phyloP scores from a whole-genome alignment of 2,113 vertebrate species.

The Aphyosemion australe region DNA sequence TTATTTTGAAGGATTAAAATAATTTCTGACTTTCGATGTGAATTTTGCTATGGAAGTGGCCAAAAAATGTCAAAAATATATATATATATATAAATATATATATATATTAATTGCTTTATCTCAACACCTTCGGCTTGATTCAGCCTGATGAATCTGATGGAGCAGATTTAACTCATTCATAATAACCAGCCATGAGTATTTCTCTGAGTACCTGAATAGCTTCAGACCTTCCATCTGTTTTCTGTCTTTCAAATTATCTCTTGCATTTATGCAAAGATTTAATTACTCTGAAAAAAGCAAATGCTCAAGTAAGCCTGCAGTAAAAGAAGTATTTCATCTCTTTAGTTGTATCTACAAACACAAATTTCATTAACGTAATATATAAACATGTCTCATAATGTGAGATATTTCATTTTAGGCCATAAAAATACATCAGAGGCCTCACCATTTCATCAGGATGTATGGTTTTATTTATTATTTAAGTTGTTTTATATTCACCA shows the following conservation, averaged over 20 bases:
- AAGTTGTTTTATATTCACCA: not conserved
- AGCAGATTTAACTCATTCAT: not conserved
- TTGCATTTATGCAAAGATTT: not conserved
- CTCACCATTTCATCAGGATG: not conserved
- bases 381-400: not conserved
- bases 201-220: not conserved
- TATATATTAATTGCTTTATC: too few relatives aligned
- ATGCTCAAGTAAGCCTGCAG: not conserved
- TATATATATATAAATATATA: too few relatives aligned
- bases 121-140: too few relatives aligned
- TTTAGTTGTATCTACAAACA: not conserved
- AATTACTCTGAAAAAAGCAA: not conserved
- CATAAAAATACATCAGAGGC: not conserved
- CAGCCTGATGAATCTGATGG: not conserved
- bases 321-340: not conserved
- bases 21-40: too few relatives aligned
- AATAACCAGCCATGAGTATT: not conserved
- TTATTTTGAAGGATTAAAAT: too few relatives aligned
- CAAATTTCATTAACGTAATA: slow-evolving; percentile 11
- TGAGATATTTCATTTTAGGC: slow-evolving; percentile 12
- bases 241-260: not conserved
- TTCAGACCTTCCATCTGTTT: slow-evolving; percentile 2
- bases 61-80: too few relatives aligned
- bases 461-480: not conserved
- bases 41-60: too few relatives aligned